Base-by-base conservation (phyloP, 2,113 vertebrate species). In the Furnarius figulus region DNA sequence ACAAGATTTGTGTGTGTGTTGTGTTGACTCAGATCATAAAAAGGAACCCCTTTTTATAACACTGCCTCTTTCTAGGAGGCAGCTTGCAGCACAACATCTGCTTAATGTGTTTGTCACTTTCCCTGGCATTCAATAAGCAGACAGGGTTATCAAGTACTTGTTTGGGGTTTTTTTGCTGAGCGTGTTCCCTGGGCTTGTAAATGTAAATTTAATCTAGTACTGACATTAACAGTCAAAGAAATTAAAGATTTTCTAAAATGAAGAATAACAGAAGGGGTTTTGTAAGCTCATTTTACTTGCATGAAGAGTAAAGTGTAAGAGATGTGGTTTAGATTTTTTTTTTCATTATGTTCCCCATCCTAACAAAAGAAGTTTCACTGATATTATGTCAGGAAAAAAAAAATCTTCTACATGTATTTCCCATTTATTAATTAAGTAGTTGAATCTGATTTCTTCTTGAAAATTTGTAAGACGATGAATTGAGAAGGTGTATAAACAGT, bases 21-120 rank as follows among this genome's bases (percentile, higher is more conserved):
- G 15, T 5, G 8, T 66, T 78, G 20, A 9, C 25, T 86, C 2
- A 17, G 12, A 10, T 53, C 6, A 24, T 14, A 12, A 23, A 46
- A 68, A 82, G n/a, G 33, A 52, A 42, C 21, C 16, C 9, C 9
- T 56, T 46, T n/a, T 25, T 35, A 27, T 30, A 53, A 12, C 0
- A 0, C 37, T 81, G 55, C 17, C 5, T 58, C 33, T 62, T 92
- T 66, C 27, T 39, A 17, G 27, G 7, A 24, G 20, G 47, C 22
- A 61, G 24, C 40, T 63, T 81, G 66, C 85, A 93, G 9, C 46
- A 11, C 33, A 63, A 35, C 70, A 76, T 46, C 70, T 90, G 73
- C 40, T 70, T 96, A 75, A 75, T 70, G 81, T 35, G n/a, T 59
- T 94, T 85, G 90, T 79, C 55, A 21, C 63, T 88, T 92, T 92